A percentile compares a stretch with the other conserved stretches of the same genome.
Evolutionary conservation across 2,797 vertebrate species (phyloP).

Genomic region (Chrosomus eos): DNA sequence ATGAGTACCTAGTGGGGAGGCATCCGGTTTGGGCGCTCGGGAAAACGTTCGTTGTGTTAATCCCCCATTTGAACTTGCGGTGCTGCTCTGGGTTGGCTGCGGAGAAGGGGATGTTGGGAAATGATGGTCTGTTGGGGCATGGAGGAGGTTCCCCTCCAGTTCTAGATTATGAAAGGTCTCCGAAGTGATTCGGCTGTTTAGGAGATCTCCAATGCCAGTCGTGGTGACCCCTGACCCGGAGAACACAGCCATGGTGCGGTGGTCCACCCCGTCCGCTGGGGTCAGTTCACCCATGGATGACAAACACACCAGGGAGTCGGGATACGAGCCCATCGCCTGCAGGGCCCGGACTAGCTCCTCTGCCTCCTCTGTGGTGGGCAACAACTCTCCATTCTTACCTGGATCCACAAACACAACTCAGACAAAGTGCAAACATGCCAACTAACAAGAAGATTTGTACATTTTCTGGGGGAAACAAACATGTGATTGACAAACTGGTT

Average conservation of each 20-base stretch:
- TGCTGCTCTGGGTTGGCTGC: constrained; percentile 79
- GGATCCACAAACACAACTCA: constrained; percentile 52
- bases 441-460: neutral
- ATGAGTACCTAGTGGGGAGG: constrained; percentile 93
- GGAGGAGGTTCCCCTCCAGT: constrained; percentile 96
- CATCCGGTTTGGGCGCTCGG: constrained; percentile 89
- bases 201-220: constrained; percentile 90
- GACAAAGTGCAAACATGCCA: constrained; percentile 36
- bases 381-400: constrained; percentile 98
- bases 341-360: constrained; percentile 97
- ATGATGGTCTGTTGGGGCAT: constrained; percentile 84
- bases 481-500: neutral
- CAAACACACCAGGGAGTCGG: constrained; percentile 93
- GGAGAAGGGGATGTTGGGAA: constrained; percentile 87
- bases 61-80: constrained; percentile 68
- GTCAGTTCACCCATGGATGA: constrained; percentile 94
- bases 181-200: constrained; percentile 89
- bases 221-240: constrained; percentile 84
- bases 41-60: constrained; percentile 91
- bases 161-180: constrained; percentile 95
- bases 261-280: constrained; percentile 88
- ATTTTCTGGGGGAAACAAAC: neutral
- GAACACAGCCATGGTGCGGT: constrained; percentile 90
- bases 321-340: constrained; percentile 92
- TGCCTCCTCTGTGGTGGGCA: constrained; percentile 97